Evolutionary conservation across 2,888 invertebrate species (phyloP).

Genomic region (Ashinkailepas kermadecensis): DNA sequence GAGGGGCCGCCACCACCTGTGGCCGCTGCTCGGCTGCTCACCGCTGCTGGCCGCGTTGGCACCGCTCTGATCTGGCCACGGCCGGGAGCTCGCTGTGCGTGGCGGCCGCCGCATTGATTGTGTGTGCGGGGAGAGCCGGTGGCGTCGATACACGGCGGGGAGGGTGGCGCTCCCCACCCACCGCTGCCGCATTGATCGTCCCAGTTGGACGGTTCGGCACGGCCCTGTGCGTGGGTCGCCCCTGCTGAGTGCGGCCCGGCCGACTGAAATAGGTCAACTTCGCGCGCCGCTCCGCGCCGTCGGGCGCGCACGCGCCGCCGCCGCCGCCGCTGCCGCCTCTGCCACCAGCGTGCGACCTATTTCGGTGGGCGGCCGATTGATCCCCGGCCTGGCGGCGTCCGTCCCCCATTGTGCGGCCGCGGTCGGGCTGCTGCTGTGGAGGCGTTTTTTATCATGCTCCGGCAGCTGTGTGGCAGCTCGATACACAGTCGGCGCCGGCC

Average conservation of each 20-base stretch:
- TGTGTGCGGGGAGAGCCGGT: not conserved
- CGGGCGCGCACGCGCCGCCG: not conserved
- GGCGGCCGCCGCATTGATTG: not conserved
- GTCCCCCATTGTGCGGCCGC: not conserved
- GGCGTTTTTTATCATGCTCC: too few relatives aligned
- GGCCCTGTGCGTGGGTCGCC: slow-evolving; percentile 2
- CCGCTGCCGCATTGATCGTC: not conserved
- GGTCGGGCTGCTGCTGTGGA: not conserved
- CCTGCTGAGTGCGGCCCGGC: not conserved
- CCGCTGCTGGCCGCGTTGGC: not conserved
- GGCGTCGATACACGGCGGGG: not conserved
- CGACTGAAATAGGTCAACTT: slow-evolving; percentile 1
- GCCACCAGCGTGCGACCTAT: not conserved
- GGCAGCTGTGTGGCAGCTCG: too few relatives aligned
- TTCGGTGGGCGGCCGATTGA: not conserved
- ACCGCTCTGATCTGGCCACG: not conserved
- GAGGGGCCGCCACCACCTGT: too few relatives aligned
- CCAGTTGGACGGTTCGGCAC: not conserved
- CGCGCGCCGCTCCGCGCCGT: not conserved
- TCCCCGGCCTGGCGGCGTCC: not conserved
- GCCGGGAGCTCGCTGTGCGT: not conserved
- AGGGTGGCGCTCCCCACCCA: slow-evolving; percentile 5
- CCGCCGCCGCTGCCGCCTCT: not conserved
- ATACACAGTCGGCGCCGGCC: too few relatives aligned
- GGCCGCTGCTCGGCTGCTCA: not conserved